Evolutionary conservation across 2,888 invertebrate species (phyloP), one percentile per base, ranked within the genome.

Genomic region (Cristatella mucedo): DNA sequence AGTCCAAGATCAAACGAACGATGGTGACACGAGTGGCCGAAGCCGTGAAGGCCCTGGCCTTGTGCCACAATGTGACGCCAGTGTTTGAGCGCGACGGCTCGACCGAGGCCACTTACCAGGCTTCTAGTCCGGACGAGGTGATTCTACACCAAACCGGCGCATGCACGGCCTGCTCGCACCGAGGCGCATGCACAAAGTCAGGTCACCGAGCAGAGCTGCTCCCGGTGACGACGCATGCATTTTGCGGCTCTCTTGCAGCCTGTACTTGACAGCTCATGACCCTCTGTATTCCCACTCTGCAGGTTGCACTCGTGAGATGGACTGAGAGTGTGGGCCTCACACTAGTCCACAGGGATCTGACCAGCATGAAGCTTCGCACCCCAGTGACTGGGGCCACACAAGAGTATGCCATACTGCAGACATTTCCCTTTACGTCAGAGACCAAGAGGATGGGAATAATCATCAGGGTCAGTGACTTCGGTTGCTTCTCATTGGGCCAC

Each of bases 51-150:
- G 93, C 95, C 0, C 70, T 99, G 38, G 91, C 95, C 0, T 70
- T 99, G 26, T 99, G 97, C 63, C 97, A 99, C 63, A 99, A 99
- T 67, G 97, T 99, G 7, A 99, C 97, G 0, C 97, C 97, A 0
- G 86, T 91, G 2, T 84, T 81, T 56, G 93, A 93, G 43, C 59
- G 60, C 36, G 55, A 53, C 18, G 50, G 45, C 13, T 52, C 49
- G 13, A 44, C 44, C n/a, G 26, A 41, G 38, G 29, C 18, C 7
- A 49, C 47, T 22, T 80, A 79, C 57, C 79, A 80, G 63, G 80
- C 80, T 1, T 76, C 78, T 2, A 78, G 77, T 62, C 80, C 80
- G 6, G 80, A 80, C 57, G 80, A 80, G 67, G 76, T 72, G 41
- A 41, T n/a, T n/a, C n/a, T n/a, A n/a, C n/a, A n/a, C n/a, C n/a